Conservation (phyloP, 2,797 vertebrate species). For the Acrocephalus scirpaceus region DNA sequence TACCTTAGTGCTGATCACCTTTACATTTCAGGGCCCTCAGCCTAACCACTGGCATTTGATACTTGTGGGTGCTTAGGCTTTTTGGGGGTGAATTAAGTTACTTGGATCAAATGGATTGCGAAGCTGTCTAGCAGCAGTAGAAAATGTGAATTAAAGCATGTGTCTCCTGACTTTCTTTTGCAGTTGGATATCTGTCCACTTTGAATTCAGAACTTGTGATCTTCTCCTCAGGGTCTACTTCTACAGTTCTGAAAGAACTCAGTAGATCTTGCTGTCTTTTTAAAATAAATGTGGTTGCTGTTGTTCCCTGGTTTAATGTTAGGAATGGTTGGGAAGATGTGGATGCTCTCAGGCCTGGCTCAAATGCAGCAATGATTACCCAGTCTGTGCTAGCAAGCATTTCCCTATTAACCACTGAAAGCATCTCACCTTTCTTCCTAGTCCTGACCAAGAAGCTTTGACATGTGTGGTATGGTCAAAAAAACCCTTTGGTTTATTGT, state of each 20-base stretch:
- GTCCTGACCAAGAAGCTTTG: neutral
- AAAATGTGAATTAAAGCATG: neutral
- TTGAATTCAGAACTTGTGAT: neutral
- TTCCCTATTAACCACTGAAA: neutral
- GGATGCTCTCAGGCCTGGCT: neutral
- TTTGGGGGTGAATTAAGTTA: neutral
- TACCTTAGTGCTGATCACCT: neutral
- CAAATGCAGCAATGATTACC: neutral
- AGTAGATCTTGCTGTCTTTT: neutral
- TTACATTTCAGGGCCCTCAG: neutral
- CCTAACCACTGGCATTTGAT: neutral
- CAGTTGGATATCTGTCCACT: neutral
- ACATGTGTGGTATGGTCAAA: neutral
- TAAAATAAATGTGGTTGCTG: neutral
- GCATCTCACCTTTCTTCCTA: neutral
- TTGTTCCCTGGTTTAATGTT: neutral
- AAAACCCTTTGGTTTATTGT: neutral
- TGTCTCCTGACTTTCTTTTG: neutral
- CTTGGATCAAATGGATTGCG: neutral
- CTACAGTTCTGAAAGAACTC: neutral
- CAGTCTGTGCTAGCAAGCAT: neutral
- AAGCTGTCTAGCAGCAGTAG: neutral
- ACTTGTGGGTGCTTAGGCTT: neutral
- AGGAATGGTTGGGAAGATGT: neutral
- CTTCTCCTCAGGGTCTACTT: neutral